Evolutionary conservation across 1,140 invertebrate species (phyloP).

Genomic region (Macrocentrus cingulum): DNA sequence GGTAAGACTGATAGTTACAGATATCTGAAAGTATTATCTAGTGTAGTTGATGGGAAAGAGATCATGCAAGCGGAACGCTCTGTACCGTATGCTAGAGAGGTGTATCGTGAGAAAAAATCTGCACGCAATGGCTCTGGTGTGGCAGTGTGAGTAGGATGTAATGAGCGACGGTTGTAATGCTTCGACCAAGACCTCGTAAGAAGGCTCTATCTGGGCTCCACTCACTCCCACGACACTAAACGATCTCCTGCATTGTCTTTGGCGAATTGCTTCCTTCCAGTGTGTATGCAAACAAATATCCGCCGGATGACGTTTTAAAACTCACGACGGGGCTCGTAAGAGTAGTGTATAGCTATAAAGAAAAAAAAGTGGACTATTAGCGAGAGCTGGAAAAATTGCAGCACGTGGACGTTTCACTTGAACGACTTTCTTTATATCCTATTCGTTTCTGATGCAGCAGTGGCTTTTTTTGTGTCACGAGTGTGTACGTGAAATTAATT

Average conservation of each 20-base stretch:
- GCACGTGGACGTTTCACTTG: background rate
- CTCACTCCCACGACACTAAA: slow-evolving; percentile 8
- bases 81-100: background rate
- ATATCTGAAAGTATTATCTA: no score
- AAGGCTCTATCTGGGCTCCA: background rate
- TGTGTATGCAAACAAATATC: background rate
- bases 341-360: no score
- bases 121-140: background rate
- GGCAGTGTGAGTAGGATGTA: background rate
- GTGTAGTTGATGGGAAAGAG: slow-evolving; percentile 23
- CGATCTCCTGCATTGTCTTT: slow-evolving; percentile 5
- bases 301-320: background rate
- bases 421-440: background rate
- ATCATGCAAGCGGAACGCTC: slow-evolving; percentile 1
- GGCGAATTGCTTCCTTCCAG: slow-evolving; percentile 4
- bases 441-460: background rate
- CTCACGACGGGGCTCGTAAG: no score
- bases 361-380: no score
- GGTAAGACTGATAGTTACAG: no score
- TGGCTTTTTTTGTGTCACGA: background rate
- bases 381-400: background rate
- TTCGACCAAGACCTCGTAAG: slow-evolving; percentile 10
- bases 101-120: slow-evolving; percentile 24
- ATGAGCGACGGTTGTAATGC: background rate
- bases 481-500: background rate